Evolutionary conservation across 2,888 invertebrate genomes (phyloP), one percentile per base, ranked within the genome.

Genomic region (Amaurobius ferox): DNA sequence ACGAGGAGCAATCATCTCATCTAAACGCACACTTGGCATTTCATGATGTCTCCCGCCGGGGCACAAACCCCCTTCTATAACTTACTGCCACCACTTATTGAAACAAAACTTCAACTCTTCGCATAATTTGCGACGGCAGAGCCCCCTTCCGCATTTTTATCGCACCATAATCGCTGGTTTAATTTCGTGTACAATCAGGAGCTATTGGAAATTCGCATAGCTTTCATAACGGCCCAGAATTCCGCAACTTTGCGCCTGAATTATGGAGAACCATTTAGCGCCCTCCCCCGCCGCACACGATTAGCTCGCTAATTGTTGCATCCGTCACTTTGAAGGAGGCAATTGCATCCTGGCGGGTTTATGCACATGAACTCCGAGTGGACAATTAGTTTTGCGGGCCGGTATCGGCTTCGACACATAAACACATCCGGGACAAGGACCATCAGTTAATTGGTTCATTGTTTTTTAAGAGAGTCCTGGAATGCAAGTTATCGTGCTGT

Each of bases 291-390:
- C 30, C 30, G 2, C n/a, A 1, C 29, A n/a, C 66, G 81, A 81
- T 81, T 81, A 81, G 79, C 40, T 68, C 62, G 61, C 61, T 74
- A 81, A 81, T 81, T 81, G 81, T 81, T 74, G 70, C 81, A 81
- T 81, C 61, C 81, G 74, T 81, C 81, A 81, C 81, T 74, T 81
- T 74, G 76, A 81, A 81, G 68, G 81, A 66, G 62, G 74, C 72
- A 68, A 80, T 80, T 80, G 80, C 40, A 40, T 55, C 68, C 67
- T 70, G 81, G 76, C 74, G 74, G 61, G 23, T 81, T 81, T 81
- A 81, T 81, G 81, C 68, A 81, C 81, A 81, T 81, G 81, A 81
- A 81, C 74, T 66, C 68, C 74, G 11, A 23, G 28, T 40, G 61
- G 68, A 70, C 74, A 67, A 70, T 81, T 81, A 81, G 74, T 81